Evolutionary conservation across 2,797 vertebrate species (phyloP).

Genomic region (Danio albolineatus): DNA sequence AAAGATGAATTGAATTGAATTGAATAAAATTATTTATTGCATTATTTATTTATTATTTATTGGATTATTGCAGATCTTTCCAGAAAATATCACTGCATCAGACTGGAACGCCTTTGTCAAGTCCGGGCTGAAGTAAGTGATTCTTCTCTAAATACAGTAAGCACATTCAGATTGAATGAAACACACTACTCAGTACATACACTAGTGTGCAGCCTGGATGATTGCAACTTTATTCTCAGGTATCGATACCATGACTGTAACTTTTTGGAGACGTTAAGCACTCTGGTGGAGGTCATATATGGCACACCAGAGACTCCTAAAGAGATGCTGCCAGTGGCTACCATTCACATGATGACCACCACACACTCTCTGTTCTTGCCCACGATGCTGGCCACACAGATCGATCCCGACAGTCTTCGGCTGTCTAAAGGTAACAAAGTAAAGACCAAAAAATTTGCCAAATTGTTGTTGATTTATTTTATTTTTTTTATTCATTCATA

Average conservation of each 20-base stretch:
- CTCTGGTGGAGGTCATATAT: conserved; percentile 79
- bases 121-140: conserved; percentile 89
- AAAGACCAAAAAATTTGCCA: too few relatives aligned
- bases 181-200: neutral
- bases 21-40: too few relatives aligned
- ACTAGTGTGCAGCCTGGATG: neutral
- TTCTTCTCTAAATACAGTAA: neutral
- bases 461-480: too few relatives aligned
- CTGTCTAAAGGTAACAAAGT: conserved; percentile 80
- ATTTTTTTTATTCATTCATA: too few relatives aligned
- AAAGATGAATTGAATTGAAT: too few relatives aligned
- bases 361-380: conserved; percentile 94
- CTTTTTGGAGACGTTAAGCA: conserved; percentile 80
- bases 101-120: conserved; percentile 92
- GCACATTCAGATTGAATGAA: neutral
- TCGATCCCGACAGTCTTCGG: conserved; percentile 61
- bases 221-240: conserved; percentile 67
- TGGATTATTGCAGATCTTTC: conserved; percentile 69
- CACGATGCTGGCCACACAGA: conserved; percentile 80
- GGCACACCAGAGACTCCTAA: conserved; percentile 59
- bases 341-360: conserved; percentile 89
- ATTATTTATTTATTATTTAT: too few relatives aligned
- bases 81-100: conserved; percentile 75
- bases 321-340: conserved; percentile 78
- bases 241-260: conserved; percentile 83